phyloP scores from a whole-genome alignment of 2,797 vertebrate species.

The Enteromius trimaculatus region DNA sequence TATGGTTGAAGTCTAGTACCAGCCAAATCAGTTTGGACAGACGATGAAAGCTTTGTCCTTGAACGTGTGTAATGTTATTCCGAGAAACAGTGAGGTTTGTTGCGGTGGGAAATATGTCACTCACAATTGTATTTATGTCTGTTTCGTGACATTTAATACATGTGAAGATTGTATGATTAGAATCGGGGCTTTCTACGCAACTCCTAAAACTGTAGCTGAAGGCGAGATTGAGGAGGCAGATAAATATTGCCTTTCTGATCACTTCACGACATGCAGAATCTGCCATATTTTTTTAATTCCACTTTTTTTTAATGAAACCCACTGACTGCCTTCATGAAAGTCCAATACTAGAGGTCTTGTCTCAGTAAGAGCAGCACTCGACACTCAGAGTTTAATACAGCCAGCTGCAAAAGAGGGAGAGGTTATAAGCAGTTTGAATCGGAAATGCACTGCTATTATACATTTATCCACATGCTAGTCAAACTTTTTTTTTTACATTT shows the following conservation, averaged over 20 bases:
- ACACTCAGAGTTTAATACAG: conserved; percentile 8
- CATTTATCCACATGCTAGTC: background rate
- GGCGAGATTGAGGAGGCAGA: conserved; percentile 62
- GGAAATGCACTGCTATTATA: background rate
- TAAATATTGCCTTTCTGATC: conserved; percentile 50
- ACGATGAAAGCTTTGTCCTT: conserved; percentile 65
- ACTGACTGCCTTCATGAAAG: background rate
- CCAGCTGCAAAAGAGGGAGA: conserved; percentile 9
- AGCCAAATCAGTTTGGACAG: conserved; percentile 69
- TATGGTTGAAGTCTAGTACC: conserved; percentile 64
- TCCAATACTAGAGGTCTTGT: background rate
- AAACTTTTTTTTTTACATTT: background rate
- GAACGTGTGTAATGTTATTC: conserved; percentile 60
- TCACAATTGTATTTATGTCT: conserved; percentile 63
- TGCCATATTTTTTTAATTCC: conserved; percentile 62
- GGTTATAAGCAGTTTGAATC: background rate
- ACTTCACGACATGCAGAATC: conserved; percentile 44
- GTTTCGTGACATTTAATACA: conserved; percentile 65
- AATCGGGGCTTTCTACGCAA: conserved; percentile 70
- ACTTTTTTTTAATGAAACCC: background rate
- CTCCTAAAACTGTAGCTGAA: conserved; percentile 76
- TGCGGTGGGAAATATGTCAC: conserved; percentile 68
- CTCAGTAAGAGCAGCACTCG: background rate
- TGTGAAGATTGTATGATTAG: conserved; percentile 61
- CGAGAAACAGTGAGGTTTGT: conserved; percentile 70